Conservation (phyloP, 2,797 vertebrate genomes). For the Hylomyscus alleni region DNA sequence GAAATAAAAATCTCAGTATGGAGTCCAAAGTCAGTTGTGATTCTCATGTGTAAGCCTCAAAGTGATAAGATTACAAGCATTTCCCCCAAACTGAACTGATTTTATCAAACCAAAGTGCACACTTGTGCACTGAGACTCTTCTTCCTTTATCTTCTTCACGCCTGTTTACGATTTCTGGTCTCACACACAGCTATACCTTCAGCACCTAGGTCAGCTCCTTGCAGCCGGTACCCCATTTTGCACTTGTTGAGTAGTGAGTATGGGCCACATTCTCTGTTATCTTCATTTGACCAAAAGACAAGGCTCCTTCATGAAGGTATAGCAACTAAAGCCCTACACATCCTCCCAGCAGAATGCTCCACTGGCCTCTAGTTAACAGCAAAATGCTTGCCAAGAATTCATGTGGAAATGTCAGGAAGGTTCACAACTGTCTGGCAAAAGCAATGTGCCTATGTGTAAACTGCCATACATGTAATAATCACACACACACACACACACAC, state of each 20-base stretch:
- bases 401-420: neutral
- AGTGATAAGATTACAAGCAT: neutral
- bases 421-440: neutral
- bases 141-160: neutral
- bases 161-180: neutral
- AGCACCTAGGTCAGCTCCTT: neutral
- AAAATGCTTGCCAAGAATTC: neutral
- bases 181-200: too few species aligned
- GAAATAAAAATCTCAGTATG: neutral
- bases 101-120: neutral
- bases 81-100: neutral
- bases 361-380: neutral
- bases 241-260: neutral
- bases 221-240: accelerated
- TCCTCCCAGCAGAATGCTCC: neutral
- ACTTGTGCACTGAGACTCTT: neutral
- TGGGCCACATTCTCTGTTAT: neutral
- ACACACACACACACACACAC: neutral
- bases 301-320: neutral
- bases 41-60: neutral
- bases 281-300: constrained; percentile 1
- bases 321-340: neutral
- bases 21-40: neutral
- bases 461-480: neutral
- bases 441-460: neutral